phyloP scores from a whole-genome alignment of 2,888 invertebrate species.

The Watsonalla binaria region DNA sequence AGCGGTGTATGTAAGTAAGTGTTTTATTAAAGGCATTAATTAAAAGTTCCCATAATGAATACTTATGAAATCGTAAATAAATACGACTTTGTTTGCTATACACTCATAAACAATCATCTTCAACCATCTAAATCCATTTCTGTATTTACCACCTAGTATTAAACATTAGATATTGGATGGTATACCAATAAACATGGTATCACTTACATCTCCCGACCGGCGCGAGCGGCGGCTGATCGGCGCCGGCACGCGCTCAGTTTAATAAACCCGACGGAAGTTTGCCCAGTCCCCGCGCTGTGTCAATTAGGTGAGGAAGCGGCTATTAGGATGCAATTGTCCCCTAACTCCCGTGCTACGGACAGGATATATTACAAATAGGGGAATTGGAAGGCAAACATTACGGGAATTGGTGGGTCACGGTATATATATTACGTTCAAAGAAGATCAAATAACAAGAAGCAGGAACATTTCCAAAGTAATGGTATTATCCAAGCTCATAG shows the following conservation, averaged over 20 bases:
- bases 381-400: background rate
- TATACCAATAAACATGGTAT: background rate
- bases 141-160: too few species aligned
- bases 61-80: too few species aligned
- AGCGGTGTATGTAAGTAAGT: too few species aligned
- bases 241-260: background rate
- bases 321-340: slow-evolving; percentile 4
- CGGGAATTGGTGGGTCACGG: background rate
- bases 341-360: background rate
- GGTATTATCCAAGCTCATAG: too few species aligned
- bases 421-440: background rate
- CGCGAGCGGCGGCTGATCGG: background rate
- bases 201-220: background rate
- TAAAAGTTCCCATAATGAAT: too few species aligned
- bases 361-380: background rate
- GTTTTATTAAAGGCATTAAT: too few species aligned
- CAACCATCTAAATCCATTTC: too few species aligned
- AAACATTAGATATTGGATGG: too few species aligned
- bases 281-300: slow-evolving; percentile 1
- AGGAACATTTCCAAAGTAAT: too few species aligned
- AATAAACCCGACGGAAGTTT: slow-evolving; percentile 3
- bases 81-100: too few species aligned
- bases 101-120: too few species aligned
- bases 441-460: too few species aligned
- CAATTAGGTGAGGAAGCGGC: slow-evolving; percentile 2